Evolutionary conservation across 2,888 invertebrate species (phyloP), one percentile per base, ranked within the genome.

Genomic region (Drosophila sordidula): DNA sequence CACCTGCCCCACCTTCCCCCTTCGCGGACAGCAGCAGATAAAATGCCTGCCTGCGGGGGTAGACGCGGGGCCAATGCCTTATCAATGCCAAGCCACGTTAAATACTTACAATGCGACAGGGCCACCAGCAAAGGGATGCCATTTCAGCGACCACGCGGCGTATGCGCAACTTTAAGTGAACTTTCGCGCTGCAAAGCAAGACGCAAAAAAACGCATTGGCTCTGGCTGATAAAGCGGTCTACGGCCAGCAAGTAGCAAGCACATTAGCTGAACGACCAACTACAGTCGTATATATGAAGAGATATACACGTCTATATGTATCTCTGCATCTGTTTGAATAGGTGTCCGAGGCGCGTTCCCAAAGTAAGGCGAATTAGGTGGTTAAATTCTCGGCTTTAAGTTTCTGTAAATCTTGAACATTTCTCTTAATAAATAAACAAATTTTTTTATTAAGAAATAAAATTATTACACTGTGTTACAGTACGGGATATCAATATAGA

Each of bases 71-170:
- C 70, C 89, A 83, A 87, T 87, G 88, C 70, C 82, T 89, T 87
- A 89, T 87, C 88, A 87, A 82, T 85, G 75, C 67, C 64, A 51
- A 32, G 64, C 70, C 71, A 82, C 56, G 66, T 61, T 67, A 56
- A 70, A 71, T 72, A 71, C 76, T 66, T 44, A 54, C 56, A 55
- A 55, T 68, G 57, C 59, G 55, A 78, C 59, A 55, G 50, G 63
- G 67, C 67, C 44, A 82, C 62, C 66, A 64, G 54, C 44, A 47
- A 67, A 72, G 70, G 71, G 80, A 89, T 86, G 75, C 42, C 68
- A 72, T 82, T 82, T 87, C 86, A 4, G 46, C 47, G 65, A 54
- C 72, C 51, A 71, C 75, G 67, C 69, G 78, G 73, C 85, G 77
- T 69, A 78, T 74, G 75, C 62, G 75, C 74, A 70, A 81, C 78